phyloP scores from a whole-genome alignment of 1,140 invertebrate genomes.

The Bombus sylvicola region DNA sequence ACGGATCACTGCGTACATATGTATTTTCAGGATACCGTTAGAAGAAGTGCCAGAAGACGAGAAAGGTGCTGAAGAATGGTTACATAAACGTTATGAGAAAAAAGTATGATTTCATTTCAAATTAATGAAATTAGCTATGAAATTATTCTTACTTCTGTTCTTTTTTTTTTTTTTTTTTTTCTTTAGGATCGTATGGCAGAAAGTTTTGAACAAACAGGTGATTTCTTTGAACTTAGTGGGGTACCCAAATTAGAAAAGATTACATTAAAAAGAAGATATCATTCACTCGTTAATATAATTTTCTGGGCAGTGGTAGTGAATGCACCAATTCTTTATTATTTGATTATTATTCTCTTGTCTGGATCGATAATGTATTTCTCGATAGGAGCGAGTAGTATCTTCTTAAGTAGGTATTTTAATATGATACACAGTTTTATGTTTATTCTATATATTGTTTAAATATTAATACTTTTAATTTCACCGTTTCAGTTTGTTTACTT shows the following conservation, averaged over 20 bases:
- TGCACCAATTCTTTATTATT: conserved; percentile 88
- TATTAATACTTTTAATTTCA: conserved; percentile 18
- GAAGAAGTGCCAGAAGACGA: conserved; percentile 92
- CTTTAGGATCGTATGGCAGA: conserved; percentile 91
- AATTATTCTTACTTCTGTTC: conserved; percentile 4
- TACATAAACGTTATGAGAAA: conserved; percentile 90
- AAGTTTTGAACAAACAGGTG: conserved; percentile 91
- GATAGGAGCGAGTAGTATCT: conserved; percentile 86
- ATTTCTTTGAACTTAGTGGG: conserved; percentile 90
- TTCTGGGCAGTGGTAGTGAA: conserved; percentile 88
- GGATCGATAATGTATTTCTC: conserved; percentile 89
- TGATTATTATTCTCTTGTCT: conserved; percentile 87
- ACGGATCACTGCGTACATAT: conserved; percentile 89
- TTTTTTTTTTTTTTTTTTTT: conserved; percentile 73
- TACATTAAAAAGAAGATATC: conserved; percentile 84
- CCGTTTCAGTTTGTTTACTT: conserved; percentile 89
- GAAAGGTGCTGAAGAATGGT: conserved; percentile 89
- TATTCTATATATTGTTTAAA: not conserved
- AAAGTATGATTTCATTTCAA: conserved; percentile 85
- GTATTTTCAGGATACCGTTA: conserved; percentile 91
- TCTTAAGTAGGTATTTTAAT: conserved; percentile 85
- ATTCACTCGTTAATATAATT: conserved; percentile 88
- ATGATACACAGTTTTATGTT: not conserved
- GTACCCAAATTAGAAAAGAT: conserved; percentile 85
- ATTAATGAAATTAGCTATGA: not conserved